These are phyloP conservation scores for Anoplopoma fimbria DNA, from an alignment of 2,113 vertebrate species.

Conservation along the genomic window DNA sequence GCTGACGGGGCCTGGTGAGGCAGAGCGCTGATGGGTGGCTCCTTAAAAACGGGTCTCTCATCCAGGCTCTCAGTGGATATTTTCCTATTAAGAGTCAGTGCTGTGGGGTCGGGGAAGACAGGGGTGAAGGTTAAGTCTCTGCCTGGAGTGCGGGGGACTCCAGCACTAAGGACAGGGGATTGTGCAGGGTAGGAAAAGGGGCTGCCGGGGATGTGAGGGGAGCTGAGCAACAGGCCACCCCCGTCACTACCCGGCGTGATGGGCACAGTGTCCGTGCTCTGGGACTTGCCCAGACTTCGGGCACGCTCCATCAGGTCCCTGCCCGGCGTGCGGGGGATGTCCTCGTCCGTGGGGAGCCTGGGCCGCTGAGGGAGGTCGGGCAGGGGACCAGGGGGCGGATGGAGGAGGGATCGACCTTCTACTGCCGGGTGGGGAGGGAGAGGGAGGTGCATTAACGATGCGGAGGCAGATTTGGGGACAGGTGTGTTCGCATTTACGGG, in stretches of 20 bases:
- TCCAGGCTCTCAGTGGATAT: slow-evolving; percentile 88
- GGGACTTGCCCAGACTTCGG: slow-evolving; percentile 88
- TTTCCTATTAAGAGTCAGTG: slow-evolving; percentile 85
- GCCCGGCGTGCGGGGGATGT: slow-evolving; percentile 92
- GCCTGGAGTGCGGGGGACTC: slow-evolving; percentile 95
- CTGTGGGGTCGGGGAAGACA: slow-evolving; percentile 91
- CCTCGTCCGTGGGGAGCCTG: slow-evolving; percentile 89
- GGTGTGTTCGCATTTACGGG: slow-evolving; percentile 77
- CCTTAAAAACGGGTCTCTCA: slow-evolving; percentile 87
- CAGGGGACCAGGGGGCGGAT: slow-evolving; percentile 65
- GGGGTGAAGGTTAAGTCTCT: slow-evolving; percentile 95
- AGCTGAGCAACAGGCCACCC: slow-evolving; percentile 91
- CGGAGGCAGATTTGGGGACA: slow-evolving; percentile 64
- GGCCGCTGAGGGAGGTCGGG: slow-evolving; percentile 72
- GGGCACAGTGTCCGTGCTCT: slow-evolving; percentile 92
- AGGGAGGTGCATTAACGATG: slow-evolving; percentile 81
- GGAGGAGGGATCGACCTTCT: slow-evolving; percentile 77
- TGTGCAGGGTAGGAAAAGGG: slow-evolving; percentile 96
- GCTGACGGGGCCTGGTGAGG: slow-evolving; percentile 78
- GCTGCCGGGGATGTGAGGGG: slow-evolving; percentile 93
- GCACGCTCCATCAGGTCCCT: slow-evolving; percentile 88
- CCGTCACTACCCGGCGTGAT: slow-evolving; percentile 91
- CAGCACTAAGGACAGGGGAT: slow-evolving; percentile 90
- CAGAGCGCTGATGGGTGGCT: slow-evolving; percentile 83
- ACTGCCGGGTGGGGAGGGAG: slow-evolving; percentile 78